phyloP scores from a whole-genome alignment of 2,888 invertebrate genomes.

The Sceliomorpha sp. region DNA sequence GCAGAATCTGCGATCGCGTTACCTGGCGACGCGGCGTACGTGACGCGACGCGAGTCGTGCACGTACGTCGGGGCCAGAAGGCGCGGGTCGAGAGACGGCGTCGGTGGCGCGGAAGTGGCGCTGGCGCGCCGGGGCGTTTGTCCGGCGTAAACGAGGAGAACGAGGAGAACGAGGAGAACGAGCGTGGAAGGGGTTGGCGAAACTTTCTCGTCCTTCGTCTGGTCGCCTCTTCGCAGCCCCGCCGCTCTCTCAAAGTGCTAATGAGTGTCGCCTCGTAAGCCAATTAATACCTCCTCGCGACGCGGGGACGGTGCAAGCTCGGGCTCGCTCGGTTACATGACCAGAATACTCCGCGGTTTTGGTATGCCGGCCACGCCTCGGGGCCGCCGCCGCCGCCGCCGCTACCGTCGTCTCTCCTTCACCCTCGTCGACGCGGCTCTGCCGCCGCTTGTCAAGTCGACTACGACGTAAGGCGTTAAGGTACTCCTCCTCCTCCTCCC shows the following conservation, averaged over 20 bases:
- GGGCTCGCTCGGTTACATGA: constrained; percentile 75
- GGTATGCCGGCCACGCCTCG: constrained; percentile 78
- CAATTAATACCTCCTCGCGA: constrained; percentile 76
- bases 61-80: not conserved
- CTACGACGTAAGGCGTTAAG: constrained; percentile 65
- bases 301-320: constrained; percentile 51
- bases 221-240: constrained; percentile 57
- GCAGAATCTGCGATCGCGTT: constrained; percentile 23
- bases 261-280: constrained; percentile 81
- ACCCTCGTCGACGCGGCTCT: constrained; percentile 49
- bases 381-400: constrained; percentile 66
- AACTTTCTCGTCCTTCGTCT: constrained; percentile 32
- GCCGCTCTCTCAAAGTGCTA: constrained; percentile 79
- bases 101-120: no score
- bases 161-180: constrained; percentile 5
- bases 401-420: constrained; percentile 55
- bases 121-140: constrained; percentile 11
- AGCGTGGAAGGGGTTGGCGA: constrained; percentile 9
- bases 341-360: constrained; percentile 78
- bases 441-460: constrained; percentile 72
- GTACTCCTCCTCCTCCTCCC: no score
- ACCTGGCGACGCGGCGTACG: constrained; percentile 12
- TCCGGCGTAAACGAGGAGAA: constrained; percentile 20
- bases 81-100: no score
- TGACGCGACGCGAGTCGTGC: constrained; percentile 8